These are phyloP conservation scores for Xanthorhoe designata DNA, from an alignment of 2,888 invertebrate genomes.

Conservation along the genomic window DNA sequence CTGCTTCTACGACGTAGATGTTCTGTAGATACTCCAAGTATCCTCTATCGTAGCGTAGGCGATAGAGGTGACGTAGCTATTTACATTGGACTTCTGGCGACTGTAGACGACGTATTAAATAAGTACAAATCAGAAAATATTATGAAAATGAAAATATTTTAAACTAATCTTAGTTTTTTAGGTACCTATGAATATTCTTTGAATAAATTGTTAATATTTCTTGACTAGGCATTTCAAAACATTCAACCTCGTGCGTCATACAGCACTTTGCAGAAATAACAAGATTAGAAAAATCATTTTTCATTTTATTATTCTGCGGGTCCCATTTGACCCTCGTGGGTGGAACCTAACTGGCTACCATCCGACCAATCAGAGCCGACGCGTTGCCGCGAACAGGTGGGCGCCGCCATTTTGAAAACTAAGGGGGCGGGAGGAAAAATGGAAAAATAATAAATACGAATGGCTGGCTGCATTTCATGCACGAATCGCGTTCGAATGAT, in stretches of 20 bases:
- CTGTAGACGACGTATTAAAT: too few relatives aligned
- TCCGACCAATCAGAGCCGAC: constrained; percentile 31
- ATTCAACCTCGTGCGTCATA: constrained; percentile 8
- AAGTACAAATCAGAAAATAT: too few relatives aligned
- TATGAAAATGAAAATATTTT: too few relatives aligned
- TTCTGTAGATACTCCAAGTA: too few relatives aligned
- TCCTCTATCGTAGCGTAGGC: too few relatives aligned
- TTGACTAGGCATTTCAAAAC: neutral
- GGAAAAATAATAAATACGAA: constrained; percentile 7
- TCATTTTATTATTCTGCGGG: constrained; percentile 21
- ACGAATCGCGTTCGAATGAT: neutral
- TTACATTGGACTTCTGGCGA: too few relatives aligned
- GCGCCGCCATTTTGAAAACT: constrained; percentile 65
- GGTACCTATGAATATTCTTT: neutral
- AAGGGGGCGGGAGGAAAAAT: constrained; percentile 26
- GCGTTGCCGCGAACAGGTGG: constrained; percentile 49
- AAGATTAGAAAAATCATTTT: constrained; percentile 18
- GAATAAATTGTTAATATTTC: neutral
- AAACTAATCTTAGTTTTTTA: too few relatives aligned
- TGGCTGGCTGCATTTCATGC: neutral
- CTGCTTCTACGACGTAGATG: too few relatives aligned
- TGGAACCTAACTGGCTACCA: constrained; percentile 17
- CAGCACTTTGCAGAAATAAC: constrained; percentile 28
- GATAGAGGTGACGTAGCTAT: too few relatives aligned
- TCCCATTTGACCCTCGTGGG: constrained; percentile 23